Evolutionary conservation across 2,113 vertebrate species (phyloP), one percentile per base, ranked within the genome.

Genomic region (Taurulus bubalis): DNA sequence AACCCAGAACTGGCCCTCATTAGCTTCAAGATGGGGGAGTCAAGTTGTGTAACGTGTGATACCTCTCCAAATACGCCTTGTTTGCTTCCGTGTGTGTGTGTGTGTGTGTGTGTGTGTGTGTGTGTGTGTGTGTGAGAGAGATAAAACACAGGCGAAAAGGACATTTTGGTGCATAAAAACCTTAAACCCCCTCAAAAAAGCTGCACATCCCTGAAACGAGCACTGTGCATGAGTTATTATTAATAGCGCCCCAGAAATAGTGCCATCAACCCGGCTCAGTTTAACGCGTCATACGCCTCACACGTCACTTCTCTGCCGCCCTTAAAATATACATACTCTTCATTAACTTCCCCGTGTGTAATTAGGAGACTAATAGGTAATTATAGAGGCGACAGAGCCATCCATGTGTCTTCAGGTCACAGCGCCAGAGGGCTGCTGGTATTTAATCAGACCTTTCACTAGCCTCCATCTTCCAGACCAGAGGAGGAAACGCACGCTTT

Each of bases 1-100:
- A 79, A 78, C 73, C n/a, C 30, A 78, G 66, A 89, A 82, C 79
- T 80, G 67, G 28, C 55, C 64, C 70, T 85, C 82, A 83, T 87
- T 83, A 83, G 79, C 62, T 45, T 80, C 60, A 8, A 11, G 49
- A 84, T 12, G 78, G 62, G 28, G 58, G 49, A 71, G 75, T 73
- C 66, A 70, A 20, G 69, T 68, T 84, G 75, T 65, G 34, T 70
- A 74, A 87, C 11, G 64, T 74, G 63, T 51, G 59, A 76, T n/a
- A 59, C 72, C 5, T 77, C 36, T 73, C 34, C 45, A 47, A 18
- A 47, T 10, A 18, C 45, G 1, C 45, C 15, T 47, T 47, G 14
- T 47, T 47, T 16, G 6, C 45, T 47, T 20, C 40, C 40, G 16
- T 18, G 18, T 18, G 45, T 20, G 42, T 8, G 45, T 47, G 45